Base-by-base conservation (phyloP, 2,888 invertebrate genomes). In the Proisotoma minuta region DNA sequence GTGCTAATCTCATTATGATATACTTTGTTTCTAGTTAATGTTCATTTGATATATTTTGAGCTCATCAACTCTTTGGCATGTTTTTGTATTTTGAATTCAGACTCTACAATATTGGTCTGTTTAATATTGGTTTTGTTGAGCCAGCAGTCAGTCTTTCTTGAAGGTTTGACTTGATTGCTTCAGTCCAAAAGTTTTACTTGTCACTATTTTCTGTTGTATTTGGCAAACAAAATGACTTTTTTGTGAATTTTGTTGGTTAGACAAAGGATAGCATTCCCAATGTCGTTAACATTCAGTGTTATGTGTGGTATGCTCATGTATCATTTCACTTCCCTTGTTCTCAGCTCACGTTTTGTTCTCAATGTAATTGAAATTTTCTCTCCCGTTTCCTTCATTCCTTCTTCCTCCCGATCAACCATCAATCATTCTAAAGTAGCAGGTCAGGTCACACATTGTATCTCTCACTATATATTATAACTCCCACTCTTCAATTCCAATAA, bases 311-410 rank as follows among this genome's bases (percentile, higher is more conserved):
- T 22, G 56, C 50, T 57, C 60, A 64, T 64, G 57, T 57, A 62
- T 62, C 59, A 57, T 65, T 61, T 57, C 65, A 68, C 65, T 66
- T 66, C 34, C 34, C 34, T 15, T 10, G 8, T 34, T 15, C 34
- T 34, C 34, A 49, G 56, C 53, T 56, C 60, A 59, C 60, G 59
- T 65, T 62, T 62, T 59, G 50, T 60, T 53, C 63, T 60, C 63
- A 69, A 63, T 65, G 66, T 69, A 69, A 71, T 71, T 71, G 71
- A 66, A 71, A 71, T 71, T 22, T 71, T 66, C 62, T 60, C 63
- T 63, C 54, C 53, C 52, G 62, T 59, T 54, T 57, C 57, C 61
- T 65, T 49, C 34, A 23, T 61, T 57, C 27, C 43, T 43, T 52
- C 56, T 56, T 49, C 48, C 28, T 52, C 52, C 18, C 58, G 65